Evolutionary conservation across 2,113 vertebrate species (phyloP), one percentile per base, ranked within the genome.

Genomic region (Chaetodon auriga): DNA sequence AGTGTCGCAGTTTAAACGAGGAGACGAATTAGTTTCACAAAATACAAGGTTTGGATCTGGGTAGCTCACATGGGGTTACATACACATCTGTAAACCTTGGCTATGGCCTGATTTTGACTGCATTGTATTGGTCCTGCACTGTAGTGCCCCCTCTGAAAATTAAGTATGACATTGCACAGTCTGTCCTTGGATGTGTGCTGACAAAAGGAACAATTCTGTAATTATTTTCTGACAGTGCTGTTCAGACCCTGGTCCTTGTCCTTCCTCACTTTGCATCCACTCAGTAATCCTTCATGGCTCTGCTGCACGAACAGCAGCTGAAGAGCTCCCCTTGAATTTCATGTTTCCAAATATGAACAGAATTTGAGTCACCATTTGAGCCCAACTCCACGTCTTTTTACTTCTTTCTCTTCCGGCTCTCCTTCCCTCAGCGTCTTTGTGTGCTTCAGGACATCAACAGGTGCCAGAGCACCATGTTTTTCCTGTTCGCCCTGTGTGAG

Each of bases 381-480:
- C 41, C 25, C 49, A 58, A n/a, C 49, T 54, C 51, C 23, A 51
- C 70, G 21, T 57, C 80, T 70, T 63, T 8, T 3, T 8, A 8
- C 35, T 16, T 48, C 5, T 45, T 57, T 45, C 4, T 68, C 73
- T 49, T 48, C 61, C 69, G 41, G 46, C 48, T 63, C 53, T 70
- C 68, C 66, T 74, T 83, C 63, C 57, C 75, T 78, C 46, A 51
- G 57, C n/a, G n/a, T 80, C 41, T 15, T 36, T 23, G 2, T 64
- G 18, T 68, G 79, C 75, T 87, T 75, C 57, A 72, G 76, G 75
- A 81, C 78, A 64, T 51, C 79, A 78, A 75, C 84, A 68, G 58
- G 48, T 90, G 80, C 90, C 82, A 84, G 63, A 89, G 77, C 60
- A 86, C 70, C 36, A n/a, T 82, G 78, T 86, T 87, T 87, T 69